Percentiles rank a stretch among this genome's conserved stretches.
phyloP scores from a whole-genome alignment of 2,797 vertebrate species.

The Sebastes matsubarae region DNA sequence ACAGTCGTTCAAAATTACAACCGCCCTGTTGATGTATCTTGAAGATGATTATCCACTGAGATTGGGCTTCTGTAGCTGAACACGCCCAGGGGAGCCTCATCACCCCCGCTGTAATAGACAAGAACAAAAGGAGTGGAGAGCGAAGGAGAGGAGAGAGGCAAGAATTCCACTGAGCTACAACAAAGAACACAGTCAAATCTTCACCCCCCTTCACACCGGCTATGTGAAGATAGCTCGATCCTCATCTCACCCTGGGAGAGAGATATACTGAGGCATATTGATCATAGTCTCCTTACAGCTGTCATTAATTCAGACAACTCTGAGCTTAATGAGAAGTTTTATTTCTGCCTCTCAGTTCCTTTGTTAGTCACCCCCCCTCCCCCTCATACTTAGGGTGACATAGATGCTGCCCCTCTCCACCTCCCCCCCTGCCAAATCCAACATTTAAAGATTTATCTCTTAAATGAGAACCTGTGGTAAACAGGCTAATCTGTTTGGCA shows the following conservation, averaged over 20 bases:
- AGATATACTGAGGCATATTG: conserved; percentile 78
- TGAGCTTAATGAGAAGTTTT: conserved; percentile 70
- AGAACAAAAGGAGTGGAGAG: conserved; percentile 73
- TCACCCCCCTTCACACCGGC: conserved; percentile 20
- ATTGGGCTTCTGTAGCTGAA: conserved; percentile 71
- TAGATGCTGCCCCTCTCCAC: conserved; percentile 49
- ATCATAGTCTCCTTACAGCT: conserved; percentile 80
- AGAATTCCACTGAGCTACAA: conserved; percentile 77
- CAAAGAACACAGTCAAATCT: conserved; percentile 72
- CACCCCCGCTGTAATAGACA: conserved; percentile 72
- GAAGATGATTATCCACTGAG: conserved; percentile 78
- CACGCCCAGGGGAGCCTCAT: conserved; percentile 73
- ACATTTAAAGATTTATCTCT: conserved; percentile 91
- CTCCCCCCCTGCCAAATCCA: conserved; percentile 82
- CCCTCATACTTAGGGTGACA: conserved; percentile 68
- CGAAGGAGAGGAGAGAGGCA: conserved; percentile 63
- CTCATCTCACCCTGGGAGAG: conserved; percentile 78
- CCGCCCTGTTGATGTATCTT: conserved; percentile 69
- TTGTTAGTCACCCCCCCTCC: conserved; percentile 61
- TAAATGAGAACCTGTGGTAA: conserved; percentile 89
- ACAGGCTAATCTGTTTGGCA: conserved; percentile 91
- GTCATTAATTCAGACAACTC: conserved; percentile 71
- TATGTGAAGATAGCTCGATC: conserved; percentile 69
- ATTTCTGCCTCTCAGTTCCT: conserved; percentile 63
- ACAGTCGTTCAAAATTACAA: conserved; percentile 68